phyloP scores from a whole-genome alignment of 2,888 invertebrate species.

The Clusia tigrina region DNA sequence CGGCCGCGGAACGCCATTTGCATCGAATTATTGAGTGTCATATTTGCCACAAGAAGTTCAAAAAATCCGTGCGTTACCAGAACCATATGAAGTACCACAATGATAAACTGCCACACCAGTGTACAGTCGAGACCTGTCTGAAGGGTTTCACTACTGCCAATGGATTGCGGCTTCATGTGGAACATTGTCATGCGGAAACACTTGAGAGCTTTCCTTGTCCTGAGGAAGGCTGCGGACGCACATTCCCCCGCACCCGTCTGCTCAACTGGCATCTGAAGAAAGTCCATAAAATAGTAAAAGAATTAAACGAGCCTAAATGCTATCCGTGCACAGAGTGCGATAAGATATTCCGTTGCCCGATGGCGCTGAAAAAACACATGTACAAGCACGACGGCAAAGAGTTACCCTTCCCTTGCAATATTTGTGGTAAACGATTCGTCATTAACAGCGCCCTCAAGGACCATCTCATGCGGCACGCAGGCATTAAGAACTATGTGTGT shows the following conservation, averaged over 20 bases:
- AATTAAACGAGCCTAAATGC: conserved; percentile 49
- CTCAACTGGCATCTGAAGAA: conserved; percentile 54
- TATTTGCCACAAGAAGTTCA: conserved; percentile 58
- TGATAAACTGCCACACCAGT: conserved; percentile 57
- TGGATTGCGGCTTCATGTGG: conserved; percentile 54
- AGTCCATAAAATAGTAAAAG: conserved; percentile 47
- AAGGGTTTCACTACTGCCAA: conserved; percentile 58
- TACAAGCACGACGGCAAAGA: conserved; percentile 60
- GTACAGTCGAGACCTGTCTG: conserved; percentile 53
- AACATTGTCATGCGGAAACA: conserved; percentile 57
- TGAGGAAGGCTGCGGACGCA: conserved; percentile 54
- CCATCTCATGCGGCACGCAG: conserved; percentile 60
- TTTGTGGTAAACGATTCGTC: conserved; percentile 59
- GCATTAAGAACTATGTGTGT: conserved; percentile 62
- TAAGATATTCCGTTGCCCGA: conserved; percentile 60
- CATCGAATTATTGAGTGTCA: conserved; percentile 58
- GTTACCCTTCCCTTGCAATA: conserved; percentile 58
- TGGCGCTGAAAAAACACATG: conserved; percentile 60
- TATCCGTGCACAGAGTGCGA: conserved; percentile 61
- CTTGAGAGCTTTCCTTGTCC: conserved; percentile 53
- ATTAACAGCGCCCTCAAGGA: conserved; percentile 60
- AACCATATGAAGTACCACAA: conserved; percentile 61
- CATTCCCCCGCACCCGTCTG: conserved; percentile 55
- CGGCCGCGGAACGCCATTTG: conserved; percentile 49
- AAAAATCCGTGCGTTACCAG: conserved; percentile 54